Evolutionary conservation across 35 echinoderm and acorn worm species (phyloP).

Genomic region (Ophioderma brevispina): DNA sequence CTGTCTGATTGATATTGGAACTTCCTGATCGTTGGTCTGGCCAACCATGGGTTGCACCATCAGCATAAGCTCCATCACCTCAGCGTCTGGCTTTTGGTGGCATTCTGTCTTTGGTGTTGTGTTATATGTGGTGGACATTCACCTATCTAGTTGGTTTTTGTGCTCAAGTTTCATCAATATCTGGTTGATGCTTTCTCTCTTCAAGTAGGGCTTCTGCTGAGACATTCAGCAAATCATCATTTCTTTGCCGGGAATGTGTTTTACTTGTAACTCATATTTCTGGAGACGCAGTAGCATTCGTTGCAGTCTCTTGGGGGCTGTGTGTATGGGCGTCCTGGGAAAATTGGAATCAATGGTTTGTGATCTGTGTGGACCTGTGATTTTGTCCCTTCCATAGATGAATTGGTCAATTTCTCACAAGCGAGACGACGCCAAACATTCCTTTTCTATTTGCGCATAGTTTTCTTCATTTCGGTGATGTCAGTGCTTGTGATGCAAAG

Average conservation of each 20-base stretch:
- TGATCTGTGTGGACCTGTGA: conserved; percentile 63
- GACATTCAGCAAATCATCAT: conserved; percentile 62
- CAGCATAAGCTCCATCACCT: neutral
- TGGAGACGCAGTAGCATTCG: conserved; percentile 61
- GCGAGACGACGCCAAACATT: conserved; percentile 51
- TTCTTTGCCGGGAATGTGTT: conserved; percentile 42
- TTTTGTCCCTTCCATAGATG: conserved; percentile 45
- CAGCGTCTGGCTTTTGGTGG: conserved; percentile 14
- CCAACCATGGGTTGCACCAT: conserved; percentile 36
- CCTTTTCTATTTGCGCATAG: conserved; percentile 67
- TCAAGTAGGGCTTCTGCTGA: conserved; percentile 66
- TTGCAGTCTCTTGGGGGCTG: conserved; percentile 68
- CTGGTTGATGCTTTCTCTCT: neutral
- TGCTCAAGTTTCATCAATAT: conserved; percentile 45
- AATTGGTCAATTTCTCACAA: conserved; percentile 54
- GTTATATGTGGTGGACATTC: conserved; percentile 38
- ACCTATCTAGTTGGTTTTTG: conserved; percentile 29
- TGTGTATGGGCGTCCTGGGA: conserved; percentile 52
- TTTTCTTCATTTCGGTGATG: neutral
- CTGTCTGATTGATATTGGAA: neutral
- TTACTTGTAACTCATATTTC: conserved; percentile 13
- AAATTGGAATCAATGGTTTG: conserved; percentile 68
- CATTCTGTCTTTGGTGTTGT: neutral
- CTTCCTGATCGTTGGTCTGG: conserved; percentile 47
- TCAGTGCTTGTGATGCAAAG: conserved; percentile 37